phyloP scores from a whole-genome alignment of 2,797 vertebrate species.

The Coendou prehensilis region DNA sequence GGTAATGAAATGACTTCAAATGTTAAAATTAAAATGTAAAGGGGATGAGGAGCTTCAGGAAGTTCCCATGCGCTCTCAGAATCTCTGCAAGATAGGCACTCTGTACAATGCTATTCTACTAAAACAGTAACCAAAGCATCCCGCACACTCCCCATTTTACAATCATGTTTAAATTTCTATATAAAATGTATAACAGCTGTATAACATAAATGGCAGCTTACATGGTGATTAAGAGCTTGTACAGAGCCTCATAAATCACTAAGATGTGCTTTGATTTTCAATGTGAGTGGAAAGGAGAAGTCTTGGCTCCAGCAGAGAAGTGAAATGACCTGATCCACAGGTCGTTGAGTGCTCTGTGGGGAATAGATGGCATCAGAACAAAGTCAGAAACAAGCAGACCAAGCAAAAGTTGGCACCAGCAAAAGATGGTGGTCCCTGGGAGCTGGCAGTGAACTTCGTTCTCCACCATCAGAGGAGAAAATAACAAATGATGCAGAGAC shows the following conservation, averaged over 20 bases:
- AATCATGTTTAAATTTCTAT: neutral
- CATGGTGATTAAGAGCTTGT: no score
- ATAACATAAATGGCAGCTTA: neutral
- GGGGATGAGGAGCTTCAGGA: accelerated
- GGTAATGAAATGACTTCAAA: neutral
- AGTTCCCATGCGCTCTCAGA: no score
- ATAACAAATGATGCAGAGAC: neutral
- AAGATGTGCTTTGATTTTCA: neutral
- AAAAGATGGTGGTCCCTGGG: neutral
- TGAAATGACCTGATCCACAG: neutral
- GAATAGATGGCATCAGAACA: neutral
- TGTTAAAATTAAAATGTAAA: neutral
- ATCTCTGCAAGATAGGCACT: neutral
- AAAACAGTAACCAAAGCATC: neutral
- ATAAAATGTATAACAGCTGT: neutral
- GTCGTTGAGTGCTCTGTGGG: no score
- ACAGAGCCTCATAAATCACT: neutral
- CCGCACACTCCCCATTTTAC: neutral
- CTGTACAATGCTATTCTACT: neutral
- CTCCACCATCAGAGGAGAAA: neutral
- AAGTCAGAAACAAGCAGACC: neutral
- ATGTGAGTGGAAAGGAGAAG: neutral
- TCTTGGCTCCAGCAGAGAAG: neutral
- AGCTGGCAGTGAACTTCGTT: neutral
- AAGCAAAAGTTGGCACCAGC: no score